Evolutionary conservation across 2,797 vertebrate species (phyloP).

Genomic region (Otolemur crassicaudatus): DNA sequence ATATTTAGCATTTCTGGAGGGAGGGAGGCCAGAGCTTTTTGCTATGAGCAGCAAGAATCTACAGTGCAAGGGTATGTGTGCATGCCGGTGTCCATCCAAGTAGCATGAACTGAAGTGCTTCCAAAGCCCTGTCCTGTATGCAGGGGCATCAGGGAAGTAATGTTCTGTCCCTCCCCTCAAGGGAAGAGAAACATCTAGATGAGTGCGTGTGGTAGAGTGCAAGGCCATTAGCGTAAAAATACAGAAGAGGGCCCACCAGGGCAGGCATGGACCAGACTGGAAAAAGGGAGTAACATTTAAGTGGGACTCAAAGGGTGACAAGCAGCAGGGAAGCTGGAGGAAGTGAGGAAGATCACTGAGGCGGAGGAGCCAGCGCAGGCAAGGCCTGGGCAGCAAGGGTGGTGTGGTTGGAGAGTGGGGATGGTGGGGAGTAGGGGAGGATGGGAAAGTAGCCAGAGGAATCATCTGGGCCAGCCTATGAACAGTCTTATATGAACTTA

Average conservation of each 20-base stretch:
- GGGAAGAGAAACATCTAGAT: background rate
- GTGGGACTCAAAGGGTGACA: background rate
- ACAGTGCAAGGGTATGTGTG: background rate
- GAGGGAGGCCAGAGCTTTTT: constrained; percentile 1
- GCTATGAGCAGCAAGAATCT: background rate
- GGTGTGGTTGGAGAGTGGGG: background rate
- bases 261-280: background rate
- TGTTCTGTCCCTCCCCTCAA: no score
- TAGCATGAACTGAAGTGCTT: background rate
- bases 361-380: background rate
- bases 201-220: background rate
- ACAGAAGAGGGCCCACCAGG: background rate
- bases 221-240: background rate
- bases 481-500: background rate
- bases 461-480: background rate
- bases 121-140: background rate
- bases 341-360: background rate
- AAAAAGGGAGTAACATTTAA: background rate
- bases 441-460: background rate
- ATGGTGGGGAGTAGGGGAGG: accelerated
- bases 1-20: background rate
- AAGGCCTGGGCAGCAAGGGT: background rate
- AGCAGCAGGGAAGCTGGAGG: background rate
- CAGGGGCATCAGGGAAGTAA: background rate
- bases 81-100: accelerated